Conservation (phyloP, 2,113 vertebrate genomes). For the Oncorhynchus keta region DNA sequence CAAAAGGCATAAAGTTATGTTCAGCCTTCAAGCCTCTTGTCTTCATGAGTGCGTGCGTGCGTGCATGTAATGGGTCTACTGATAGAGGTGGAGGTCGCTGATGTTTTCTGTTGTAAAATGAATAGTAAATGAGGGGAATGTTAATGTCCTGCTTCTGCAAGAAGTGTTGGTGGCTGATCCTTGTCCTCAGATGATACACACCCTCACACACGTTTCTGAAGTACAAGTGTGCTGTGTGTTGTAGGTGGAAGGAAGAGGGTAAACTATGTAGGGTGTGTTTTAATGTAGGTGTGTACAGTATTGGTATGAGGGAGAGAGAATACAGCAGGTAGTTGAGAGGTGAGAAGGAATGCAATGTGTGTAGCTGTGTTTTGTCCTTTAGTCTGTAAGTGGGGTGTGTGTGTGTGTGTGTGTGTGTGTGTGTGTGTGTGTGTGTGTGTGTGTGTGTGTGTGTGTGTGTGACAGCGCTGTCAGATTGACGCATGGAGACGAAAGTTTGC, state of each 20-base stretch:
- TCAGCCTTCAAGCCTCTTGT: neutral
- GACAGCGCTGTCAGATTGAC: neutral
- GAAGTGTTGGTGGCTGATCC: constrained; percentile 60
- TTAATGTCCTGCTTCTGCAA: constrained; percentile 50
- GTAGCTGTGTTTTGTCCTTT: neutral
- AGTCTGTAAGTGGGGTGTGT: neutral
- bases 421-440: too few species aligned
- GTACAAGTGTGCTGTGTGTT: too few species aligned
- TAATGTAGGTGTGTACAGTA: constrained; percentile 1
- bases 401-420: neutral
- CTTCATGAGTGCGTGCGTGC: constrained; percentile 42
- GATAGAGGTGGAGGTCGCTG: constrained; percentile 50
- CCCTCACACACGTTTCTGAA: neutral
- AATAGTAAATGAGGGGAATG: constrained; percentile 68
- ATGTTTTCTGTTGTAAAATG: constrained; percentile 54
- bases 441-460: neutral
- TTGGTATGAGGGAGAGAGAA: neutral
- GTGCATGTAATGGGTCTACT: constrained; percentile 63
- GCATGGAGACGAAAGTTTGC: too few species aligned
- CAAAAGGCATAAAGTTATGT: neutral
- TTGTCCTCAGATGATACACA: constrained; percentile 53
- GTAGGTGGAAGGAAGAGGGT: too few species aligned
- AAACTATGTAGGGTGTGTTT: neutral
- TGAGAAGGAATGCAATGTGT: neutral
- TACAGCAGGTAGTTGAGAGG: neutral